Percentiles rank a stretch among this genome's conserved stretches.
These are phyloP conservation scores for Dasyprocta punctata DNA, from an alignment of 2,113 vertebrate species.

Conservation along the genomic window DNA sequence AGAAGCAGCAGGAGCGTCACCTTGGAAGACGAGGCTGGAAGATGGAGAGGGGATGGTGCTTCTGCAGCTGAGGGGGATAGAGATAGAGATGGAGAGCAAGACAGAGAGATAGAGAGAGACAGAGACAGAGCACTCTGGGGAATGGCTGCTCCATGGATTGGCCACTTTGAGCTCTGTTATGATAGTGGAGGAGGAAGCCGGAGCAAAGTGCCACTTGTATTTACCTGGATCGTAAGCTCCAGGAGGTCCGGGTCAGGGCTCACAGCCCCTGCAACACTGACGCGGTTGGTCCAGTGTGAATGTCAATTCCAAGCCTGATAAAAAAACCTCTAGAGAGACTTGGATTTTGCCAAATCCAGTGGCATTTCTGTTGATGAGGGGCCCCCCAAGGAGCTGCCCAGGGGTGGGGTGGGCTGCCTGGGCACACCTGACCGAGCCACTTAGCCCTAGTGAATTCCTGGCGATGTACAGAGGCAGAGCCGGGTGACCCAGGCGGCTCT, in stretches of 20 bases:
- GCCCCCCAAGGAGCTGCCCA: too few relatives aligned
- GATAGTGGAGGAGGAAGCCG: not conserved
- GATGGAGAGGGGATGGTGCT: not conserved
- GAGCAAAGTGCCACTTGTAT: not conserved
- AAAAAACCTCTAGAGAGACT: not conserved
- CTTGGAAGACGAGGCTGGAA: not conserved
- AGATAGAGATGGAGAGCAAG: too few relatives aligned
- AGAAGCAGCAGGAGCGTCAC: not conserved
- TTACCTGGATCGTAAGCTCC: not conserved
- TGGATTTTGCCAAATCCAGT: too few relatives aligned
- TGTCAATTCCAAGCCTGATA: not conserved
- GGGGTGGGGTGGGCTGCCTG: not conserved
- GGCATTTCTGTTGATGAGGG: not conserved
- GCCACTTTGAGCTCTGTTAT: not conserved
- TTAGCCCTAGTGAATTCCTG: too few relatives aligned
- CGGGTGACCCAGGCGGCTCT: too few relatives aligned
- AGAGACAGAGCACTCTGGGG: not conserved
- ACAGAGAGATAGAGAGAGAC: too few relatives aligned
- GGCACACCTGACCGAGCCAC: not conserved
- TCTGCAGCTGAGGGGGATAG: too few relatives aligned
- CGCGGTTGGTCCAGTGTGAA: not conserved
- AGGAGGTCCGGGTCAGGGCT: not conserved
- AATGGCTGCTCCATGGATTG: not conserved
- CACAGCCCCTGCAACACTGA: not conserved
- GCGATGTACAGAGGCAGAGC: too few relatives aligned